Conservation (phyloP, 1,140 invertebrate genomes). For the Aphidius ervi region DNA sequence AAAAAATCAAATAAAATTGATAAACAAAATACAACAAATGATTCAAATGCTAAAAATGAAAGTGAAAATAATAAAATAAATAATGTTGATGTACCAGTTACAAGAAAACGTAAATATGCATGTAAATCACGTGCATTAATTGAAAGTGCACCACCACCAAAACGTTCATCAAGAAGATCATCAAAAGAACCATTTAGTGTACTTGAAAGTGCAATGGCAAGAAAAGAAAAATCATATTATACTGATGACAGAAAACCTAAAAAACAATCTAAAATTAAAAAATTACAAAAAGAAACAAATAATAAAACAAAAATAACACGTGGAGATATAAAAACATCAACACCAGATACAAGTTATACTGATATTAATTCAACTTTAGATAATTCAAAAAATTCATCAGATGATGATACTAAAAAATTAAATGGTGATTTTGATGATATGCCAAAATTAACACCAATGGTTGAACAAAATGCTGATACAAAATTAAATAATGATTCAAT, state of each 20-base stretch:
- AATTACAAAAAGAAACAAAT: slow-evolving; percentile 39
- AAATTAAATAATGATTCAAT: slow-evolving; percentile 33
- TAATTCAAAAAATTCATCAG: slow-evolving; percentile 29
- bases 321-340: slow-evolving; percentile 22
- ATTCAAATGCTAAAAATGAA: slow-evolving; percentile 24
- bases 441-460: slow-evolving; percentile 50
- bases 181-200: slow-evolving; percentile 49
- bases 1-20: neutral
- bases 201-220: slow-evolving; percentile 53
- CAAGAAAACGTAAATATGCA: slow-evolving; percentile 40
- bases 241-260: slow-evolving; percentile 44
- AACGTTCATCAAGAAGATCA: slow-evolving; percentile 49
- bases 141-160: slow-evolving; percentile 43
- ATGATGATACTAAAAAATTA: slow-evolving; percentile 29
- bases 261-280: slow-evolving; percentile 44
- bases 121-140: slow-evolving; percentile 35
- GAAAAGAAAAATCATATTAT: slow-evolving; percentile 52
- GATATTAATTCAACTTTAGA: slow-evolving; percentile 18
- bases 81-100: slow-evolving; percentile 25
- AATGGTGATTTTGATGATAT: slow-evolving; percentile 46
- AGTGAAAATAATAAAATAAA: slow-evolving; percentile 4
- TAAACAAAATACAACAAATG: slow-evolving; percentile 3
- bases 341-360: slow-evolving; percentile 12
- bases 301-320: slow-evolving; percentile 17
- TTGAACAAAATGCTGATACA: slow-evolving; percentile 35